A percentile compares a stretch with the other conserved stretches of the same genome.
Conservation (phyloP, 2,113 vertebrate species). For the Tachuris rubrigastra region DNA sequence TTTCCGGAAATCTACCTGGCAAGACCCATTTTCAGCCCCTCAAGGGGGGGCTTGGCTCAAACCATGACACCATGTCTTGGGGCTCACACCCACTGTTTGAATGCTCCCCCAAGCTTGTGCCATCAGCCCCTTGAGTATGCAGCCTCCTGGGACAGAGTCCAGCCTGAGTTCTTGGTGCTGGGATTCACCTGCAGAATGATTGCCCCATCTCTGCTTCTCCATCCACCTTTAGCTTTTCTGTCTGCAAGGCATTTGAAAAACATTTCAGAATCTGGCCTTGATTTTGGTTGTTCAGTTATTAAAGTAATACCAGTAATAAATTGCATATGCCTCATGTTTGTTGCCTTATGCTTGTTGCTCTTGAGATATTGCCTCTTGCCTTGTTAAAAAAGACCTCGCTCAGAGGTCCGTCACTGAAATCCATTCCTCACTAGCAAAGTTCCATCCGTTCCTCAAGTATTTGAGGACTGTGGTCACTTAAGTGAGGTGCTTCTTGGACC, state of each 20-base stretch:
- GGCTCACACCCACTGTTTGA: background rate
- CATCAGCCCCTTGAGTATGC: background rate
- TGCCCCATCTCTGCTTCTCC: background rate
- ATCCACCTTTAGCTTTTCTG: background rate
- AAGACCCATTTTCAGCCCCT: too few relatives aligned
- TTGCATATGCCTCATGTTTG: background rate
- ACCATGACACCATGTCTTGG: background rate
- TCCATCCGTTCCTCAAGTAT: background rate
- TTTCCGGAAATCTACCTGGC: too few relatives aligned
- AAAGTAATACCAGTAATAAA: background rate
- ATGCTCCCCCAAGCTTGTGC: background rate
- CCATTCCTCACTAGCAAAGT: background rate
- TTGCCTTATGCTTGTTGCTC: background rate
- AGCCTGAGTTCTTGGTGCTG: background rate
- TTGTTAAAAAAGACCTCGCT: background rate
- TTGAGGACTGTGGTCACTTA: background rate
- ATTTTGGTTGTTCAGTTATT: background rate
- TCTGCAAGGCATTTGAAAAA: background rate
- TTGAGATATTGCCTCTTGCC: background rate
- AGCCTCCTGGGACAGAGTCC: background rate
- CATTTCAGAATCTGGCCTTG: background rate
- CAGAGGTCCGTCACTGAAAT: background rate
- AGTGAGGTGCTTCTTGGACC: background rate
- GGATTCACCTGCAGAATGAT: background rate
- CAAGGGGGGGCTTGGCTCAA: too few relatives aligned